Base-by-base conservation (phyloP, 2,888 invertebrate species). In the Pomacea canaliculata region DNA sequence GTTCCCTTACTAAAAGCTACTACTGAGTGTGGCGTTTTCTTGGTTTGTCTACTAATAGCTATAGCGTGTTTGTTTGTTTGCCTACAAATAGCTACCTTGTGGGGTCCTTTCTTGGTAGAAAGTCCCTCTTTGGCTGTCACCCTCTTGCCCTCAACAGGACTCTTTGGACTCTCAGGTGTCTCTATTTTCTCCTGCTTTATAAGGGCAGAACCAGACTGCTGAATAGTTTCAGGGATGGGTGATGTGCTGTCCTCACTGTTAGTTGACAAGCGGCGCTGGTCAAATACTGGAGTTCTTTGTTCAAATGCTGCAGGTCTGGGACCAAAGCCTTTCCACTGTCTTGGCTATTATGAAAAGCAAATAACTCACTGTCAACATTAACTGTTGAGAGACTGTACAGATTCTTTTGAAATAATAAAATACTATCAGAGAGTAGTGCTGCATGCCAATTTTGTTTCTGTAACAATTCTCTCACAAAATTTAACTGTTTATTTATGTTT, bases 71-170 rank as follows among this genome's bases (percentile, higher is more conserved):
- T 3, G 37, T 37, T 37, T 1, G 37, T 37, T 37, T 37, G 37
- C 37, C 37, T 37, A 37, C 37, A 5, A 37, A 56, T 56, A 56
- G 16, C 16, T n/a, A 73, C 73, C 73, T 73, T 73, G 60, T 10
- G 48, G 19, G n/a, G 8, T 7, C 37, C 66, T 60, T 73, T 73
- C 19, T 73, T 63, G 63, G n/a, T n/a, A 23, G 63, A 65, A 49
- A 51, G n/a, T 73, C 78, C 77, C 74, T 82, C 82, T 59, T 82
- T 82, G 46, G 81, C 73, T 2, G 78, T 79, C 19, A 83, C 83
- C 59, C 83, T 73, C 73, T 83, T 83, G 13, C 83, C 83, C 69
- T 83, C 83, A 23, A 82, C 77, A 46, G 81, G 79, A 49, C 79
- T 79, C 46, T 76, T 66, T 37, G 76, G 71, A 18, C 71, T 71